Conservation (phyloP, 2,113 vertebrate species). For the Pelmatolapia mariae region DNA sequence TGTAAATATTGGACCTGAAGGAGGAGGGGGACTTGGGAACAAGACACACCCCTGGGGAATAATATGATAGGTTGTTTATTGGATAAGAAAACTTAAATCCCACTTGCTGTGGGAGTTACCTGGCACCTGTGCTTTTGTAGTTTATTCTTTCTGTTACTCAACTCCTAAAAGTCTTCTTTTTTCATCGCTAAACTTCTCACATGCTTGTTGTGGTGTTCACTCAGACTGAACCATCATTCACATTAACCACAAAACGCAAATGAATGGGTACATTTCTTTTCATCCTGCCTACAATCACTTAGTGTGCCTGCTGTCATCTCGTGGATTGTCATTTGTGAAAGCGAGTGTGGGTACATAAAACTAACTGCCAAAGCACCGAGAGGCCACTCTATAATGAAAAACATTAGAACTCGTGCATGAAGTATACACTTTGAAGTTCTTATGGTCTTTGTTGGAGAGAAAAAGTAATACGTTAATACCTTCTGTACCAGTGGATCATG, state of each 20-base stretch:
- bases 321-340: not conserved
- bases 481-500: not conserved
- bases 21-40: not conserved
- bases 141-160: not conserved
- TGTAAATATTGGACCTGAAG: conserved; percentile 10
- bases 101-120: not conserved
- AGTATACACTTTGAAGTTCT: not conserved
- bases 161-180: not conserved
- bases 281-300: not conserved
- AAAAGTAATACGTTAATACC: not conserved
- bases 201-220: not conserved
- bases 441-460: not conserved
- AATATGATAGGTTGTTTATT: not conserved
- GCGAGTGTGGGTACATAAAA: not conserved
- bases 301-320: not conserved
- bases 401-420: not conserved
- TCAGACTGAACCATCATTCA: not conserved
- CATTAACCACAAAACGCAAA: not conserved
- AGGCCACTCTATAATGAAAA: not conserved
- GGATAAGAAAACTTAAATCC: not conserved
- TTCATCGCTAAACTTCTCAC: not conserved
- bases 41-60: conserved; percentile 19
- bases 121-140: not conserved
- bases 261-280: not conserved
- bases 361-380: not conserved